phyloP scores from a whole-genome alignment of 2,888 invertebrate species.

The Drosophila paramelanica region DNA sequence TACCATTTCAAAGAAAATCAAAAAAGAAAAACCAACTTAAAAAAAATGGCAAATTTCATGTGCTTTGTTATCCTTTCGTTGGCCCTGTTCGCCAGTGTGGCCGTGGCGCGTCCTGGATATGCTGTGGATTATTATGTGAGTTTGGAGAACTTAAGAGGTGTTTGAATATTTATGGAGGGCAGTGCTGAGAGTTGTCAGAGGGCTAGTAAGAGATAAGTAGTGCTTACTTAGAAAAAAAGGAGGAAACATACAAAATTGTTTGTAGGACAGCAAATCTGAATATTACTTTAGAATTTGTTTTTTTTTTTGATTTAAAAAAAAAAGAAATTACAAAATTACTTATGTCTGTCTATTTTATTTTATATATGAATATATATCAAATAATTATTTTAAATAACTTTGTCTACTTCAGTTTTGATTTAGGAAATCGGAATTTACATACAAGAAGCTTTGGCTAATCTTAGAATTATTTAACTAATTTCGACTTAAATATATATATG shows the following conservation, averaged over 20 bases:
- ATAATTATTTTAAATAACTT: too few relatives aligned
- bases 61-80: conserved; percentile 79
- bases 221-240: too few relatives aligned
- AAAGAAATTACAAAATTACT: background rate
- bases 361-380: too few relatives aligned
- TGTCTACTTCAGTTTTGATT: too few relatives aligned
- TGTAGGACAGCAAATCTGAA: too few relatives aligned
- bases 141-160: conserved; percentile 31
- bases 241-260: too few relatives aligned
- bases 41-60: conserved; percentile 79
- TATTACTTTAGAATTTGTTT: too few relatives aligned
- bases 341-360: background rate
- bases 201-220: too few relatives aligned
- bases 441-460: background rate
- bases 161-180: background rate
- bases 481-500: background rate
- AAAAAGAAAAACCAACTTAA: conserved; percentile 14
- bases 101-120: conserved; percentile 85
- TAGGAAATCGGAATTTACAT: too few relatives aligned
- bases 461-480: background rate
- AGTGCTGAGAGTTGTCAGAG: too few relatives aligned
- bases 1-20: conserved; percentile 5
- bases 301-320: too few relatives aligned
- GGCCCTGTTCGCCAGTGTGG: conserved; percentile 78
- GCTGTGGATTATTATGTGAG: conserved; percentile 88